Percentiles rank a stretch among this genome's conserved stretches.
These are phyloP conservation scores for Latrodectus hesperus DNA, from an alignment of 2,888 invertebrate genomes.

Conservation along the genomic window DNA sequence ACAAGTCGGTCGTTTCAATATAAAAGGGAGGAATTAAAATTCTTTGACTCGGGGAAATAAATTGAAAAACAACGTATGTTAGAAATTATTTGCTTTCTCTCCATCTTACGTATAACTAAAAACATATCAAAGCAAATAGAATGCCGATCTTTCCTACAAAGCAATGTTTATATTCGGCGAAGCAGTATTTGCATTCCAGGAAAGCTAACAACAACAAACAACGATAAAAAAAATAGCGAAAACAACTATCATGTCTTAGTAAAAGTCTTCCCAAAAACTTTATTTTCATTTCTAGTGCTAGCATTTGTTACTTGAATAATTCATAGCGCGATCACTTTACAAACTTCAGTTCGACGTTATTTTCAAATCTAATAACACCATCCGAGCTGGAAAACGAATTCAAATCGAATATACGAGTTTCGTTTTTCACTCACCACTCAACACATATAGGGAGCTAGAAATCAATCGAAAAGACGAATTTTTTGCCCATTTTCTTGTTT, in stretches of 20 bases:
- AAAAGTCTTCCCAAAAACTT: conserved; percentile 9
- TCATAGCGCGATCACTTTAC: conserved; percentile 50
- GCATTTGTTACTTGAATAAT: conserved; percentile 42
- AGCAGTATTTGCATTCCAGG: conserved; percentile 21
- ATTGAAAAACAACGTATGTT: too few relatives aligned
- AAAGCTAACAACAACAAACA: conserved; percentile 10
- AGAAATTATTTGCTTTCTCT: not conserved
- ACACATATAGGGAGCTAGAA: not conserved
- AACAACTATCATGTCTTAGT: not conserved
- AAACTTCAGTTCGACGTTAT: conserved; percentile 38
- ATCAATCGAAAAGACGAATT: not conserved
- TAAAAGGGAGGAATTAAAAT: too few relatives aligned
- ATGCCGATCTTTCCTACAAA: not conserved
- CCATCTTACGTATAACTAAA: not conserved
- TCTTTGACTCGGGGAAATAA: too few relatives aligned
- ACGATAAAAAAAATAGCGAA: conserved; percentile 27
- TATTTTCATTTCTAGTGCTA: conserved; percentile 37
- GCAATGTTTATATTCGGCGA: not conserved
- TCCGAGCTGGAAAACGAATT: conserved; percentile 25
- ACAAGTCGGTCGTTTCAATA: too few relatives aligned
- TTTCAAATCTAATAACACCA: conserved; percentile 45
- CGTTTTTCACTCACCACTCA: not conserved
- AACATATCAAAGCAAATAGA: not conserved
- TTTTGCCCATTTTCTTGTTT: not conserved
- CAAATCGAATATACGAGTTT: conserved; percentile 29